Conservation (phyloP, 2,797 vertebrate genomes). For the Perodicticus potto region DNA sequence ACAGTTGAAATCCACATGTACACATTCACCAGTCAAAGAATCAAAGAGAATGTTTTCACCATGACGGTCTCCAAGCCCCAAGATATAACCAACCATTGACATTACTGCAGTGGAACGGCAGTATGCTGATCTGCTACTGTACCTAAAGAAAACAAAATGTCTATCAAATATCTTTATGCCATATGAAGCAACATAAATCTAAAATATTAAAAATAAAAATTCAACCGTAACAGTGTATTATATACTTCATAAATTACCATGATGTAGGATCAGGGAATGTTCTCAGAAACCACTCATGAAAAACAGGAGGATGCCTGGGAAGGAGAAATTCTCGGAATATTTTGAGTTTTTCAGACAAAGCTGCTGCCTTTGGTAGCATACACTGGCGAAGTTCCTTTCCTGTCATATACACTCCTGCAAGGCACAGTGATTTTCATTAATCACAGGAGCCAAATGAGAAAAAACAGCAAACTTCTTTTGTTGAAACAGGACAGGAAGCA, state of each 20-base stretch:
- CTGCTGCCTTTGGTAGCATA: slow-evolving; percentile 94
- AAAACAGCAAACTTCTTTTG: neutral
- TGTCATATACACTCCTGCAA: slow-evolving; percentile 94
- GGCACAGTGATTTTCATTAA: slow-evolving; percentile 49
- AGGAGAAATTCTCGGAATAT: slow-evolving; percentile 95
- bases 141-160: slow-evolving; percentile 89
- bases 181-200: neutral
- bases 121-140: slow-evolving; percentile 97
- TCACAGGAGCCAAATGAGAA: slow-evolving; percentile 17
- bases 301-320: slow-evolving; percentile 94
- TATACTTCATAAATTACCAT: slow-evolving; percentile 89
- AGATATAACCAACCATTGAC: slow-evolving; percentile 99
- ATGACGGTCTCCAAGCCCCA: slow-evolving; percentile 97
- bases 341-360: slow-evolving; percentile 94
- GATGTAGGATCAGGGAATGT: slow-evolving; percentile 98
- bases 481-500: slow-evolving; percentile 4
- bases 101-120: slow-evolving; percentile 98
- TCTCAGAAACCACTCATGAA: slow-evolving; percentile 98
- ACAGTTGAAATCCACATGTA: slow-evolving; percentile 99
- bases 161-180: slow-evolving; percentile 8
- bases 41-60: slow-evolving; percentile 99
- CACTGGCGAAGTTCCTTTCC: slow-evolving; percentile 96
- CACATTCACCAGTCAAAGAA: slow-evolving; percentile 97
- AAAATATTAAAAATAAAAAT: slow-evolving; percentile 1
- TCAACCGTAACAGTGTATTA: neutral